Evolutionary conservation across 2,888 invertebrate species (phyloP), one percentile per base, ranked within the genome.

Genomic region (Ernsta delagoae): DNA sequence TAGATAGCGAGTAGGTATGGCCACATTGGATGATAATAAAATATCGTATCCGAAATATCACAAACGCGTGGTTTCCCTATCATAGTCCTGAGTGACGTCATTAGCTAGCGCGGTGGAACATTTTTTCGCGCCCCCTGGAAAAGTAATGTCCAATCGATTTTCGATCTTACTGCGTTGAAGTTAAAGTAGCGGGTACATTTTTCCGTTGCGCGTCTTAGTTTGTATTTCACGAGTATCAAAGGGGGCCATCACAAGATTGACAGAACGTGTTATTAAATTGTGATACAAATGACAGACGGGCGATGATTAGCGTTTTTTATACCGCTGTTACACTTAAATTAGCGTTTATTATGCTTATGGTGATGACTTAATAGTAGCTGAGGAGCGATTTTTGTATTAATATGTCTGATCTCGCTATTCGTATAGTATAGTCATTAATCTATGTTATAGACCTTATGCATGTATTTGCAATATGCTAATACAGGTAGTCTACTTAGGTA

Each of bases 211-310:
- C 7, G 45, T 4, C 36, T 71, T 77, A 77, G 45, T 74, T 78
- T 67, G 83, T 78, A 65, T 71, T 70, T 73, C 70, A 75, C 70
- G 68, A 75, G 77, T 77, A 79, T 75, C 74, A 75, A 75, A 77
- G 72, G 75, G 75, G 72, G 72, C 71, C 76, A 76, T 77, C 79
- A 72, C 78, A 83, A 86, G 78, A 86, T 86, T 86, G 89, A 87
- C 86, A 85, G 83, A 78, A 84, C 79, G 83, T 86, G 84, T 90
- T 89, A 92, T 92, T 92, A 92, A 87, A 88, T 91, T 85, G 85
- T 83, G 83, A 85, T 86, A 82, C 82, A 86, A 88, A 90, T 87
- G 84, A 84, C 79, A 84, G 79, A 57, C 77, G 80, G 77, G 86
- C 83, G 81, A 91, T 90, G 88, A 90, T 90, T 90, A 88, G 79